Percentiles rank a stretch among this genome's conserved stretches.
These are phyloP conservation scores for Ahaetulla prasina DNA, from an alignment of 2,113 vertebrate species.

Conservation along the genomic window DNA sequence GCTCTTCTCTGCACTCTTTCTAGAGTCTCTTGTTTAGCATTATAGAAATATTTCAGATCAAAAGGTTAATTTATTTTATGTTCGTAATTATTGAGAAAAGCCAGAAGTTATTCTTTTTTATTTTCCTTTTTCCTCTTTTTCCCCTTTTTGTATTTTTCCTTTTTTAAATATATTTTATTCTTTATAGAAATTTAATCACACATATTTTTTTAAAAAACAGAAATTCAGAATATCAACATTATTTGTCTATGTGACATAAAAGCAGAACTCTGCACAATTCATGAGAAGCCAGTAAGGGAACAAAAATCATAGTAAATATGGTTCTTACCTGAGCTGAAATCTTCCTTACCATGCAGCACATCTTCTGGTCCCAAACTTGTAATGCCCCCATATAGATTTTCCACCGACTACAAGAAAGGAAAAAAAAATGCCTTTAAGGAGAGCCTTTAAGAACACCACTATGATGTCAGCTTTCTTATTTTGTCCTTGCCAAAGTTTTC, in stretches of 20 bases:
- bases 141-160: not conserved
- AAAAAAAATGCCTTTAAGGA: not conserved
- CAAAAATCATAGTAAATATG: not conserved
- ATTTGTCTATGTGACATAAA: not conserved
- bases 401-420: conserved; percentile 75
- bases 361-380: conserved; percentile 66
- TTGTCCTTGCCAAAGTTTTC: not conserved
- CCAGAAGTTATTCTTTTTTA: not conserved
- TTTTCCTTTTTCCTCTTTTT: not conserved
- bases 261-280: not conserved
- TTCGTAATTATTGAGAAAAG: not conserved
- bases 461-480: not conserved
- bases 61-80: not conserved
- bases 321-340: conserved; percentile 64
- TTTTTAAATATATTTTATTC: not conserved
- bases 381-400: conserved; percentile 77
- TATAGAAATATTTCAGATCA: not conserved
- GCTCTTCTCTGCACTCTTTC: too few relatives aligned
- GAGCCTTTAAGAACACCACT: not conserved
- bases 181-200: not conserved
- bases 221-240: not conserved
- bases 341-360: conserved; percentile 49
- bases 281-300: not conserved
- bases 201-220: not conserved
- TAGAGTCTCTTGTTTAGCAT: too few relatives aligned